Evolutionary conservation across 1,140 invertebrate species (phyloP).

Genomic region (Pantala flavescens): DNA sequence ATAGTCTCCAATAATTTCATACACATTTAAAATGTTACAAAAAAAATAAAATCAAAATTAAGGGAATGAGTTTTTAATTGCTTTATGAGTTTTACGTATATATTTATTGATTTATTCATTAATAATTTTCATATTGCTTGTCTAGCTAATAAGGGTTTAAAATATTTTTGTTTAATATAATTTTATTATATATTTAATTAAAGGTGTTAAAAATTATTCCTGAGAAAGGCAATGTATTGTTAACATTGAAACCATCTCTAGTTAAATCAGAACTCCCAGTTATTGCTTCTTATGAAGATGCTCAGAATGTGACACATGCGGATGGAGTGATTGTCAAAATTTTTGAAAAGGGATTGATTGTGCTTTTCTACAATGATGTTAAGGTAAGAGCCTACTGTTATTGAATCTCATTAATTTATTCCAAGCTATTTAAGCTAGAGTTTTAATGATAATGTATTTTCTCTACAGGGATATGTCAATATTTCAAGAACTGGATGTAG

Average conservation of each 20-base stretch:
- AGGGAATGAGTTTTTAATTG: too few species aligned
- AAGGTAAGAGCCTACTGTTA: not conserved
- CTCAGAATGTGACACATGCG: not conserved
- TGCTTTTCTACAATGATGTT: constrained; percentile 16
- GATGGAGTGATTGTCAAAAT: constrained; percentile 13
- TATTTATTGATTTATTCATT: too few species aligned
- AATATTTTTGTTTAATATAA: too few species aligned
- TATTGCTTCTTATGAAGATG: constrained; percentile 12
- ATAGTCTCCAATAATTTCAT: too few species aligned
- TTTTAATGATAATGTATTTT: not conserved
- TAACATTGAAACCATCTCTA: constrained; percentile 17
- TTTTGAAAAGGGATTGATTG: constrained; percentile 11
- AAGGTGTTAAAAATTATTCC: constrained; percentile 9
- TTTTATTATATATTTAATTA: too few species aligned
- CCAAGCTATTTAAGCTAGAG: too few species aligned
- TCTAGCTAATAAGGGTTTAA: too few species aligned
- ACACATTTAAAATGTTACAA: too few species aligned
- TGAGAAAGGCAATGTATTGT: constrained; percentile 3
- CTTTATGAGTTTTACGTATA: too few species aligned
- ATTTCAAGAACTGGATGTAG: not conserved
- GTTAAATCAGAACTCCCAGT: constrained; percentile 9
- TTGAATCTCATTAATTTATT: not conserved
- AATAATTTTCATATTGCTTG: too few species aligned
- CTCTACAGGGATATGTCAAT: not conserved
- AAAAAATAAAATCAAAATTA: too few species aligned